A percentile compares a stretch with the other conserved stretches of the same genome.
Evolutionary conservation across 2,797 vertebrate species (phyloP).

Genomic region (Coilia nasus): DNA sequence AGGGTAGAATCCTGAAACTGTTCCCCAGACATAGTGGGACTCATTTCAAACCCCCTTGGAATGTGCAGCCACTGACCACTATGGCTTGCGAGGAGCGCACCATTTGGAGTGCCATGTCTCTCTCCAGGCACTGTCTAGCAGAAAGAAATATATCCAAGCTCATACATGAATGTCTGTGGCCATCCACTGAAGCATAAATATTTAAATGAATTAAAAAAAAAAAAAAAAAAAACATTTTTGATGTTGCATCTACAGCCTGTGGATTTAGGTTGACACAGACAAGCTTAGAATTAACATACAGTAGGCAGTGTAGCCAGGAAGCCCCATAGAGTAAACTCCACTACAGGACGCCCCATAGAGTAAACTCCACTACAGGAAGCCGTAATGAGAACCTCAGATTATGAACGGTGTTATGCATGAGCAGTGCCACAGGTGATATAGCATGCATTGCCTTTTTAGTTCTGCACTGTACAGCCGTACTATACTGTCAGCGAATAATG

Average conservation of each 20-base stretch:
- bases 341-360: background rate
- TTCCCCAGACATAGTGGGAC: conserved; percentile 24
- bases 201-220: background rate
- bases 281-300: too few relatives aligned
- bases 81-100: background rate
- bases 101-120: conserved; percentile 32
- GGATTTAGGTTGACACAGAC: too few relatives aligned
- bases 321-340: too few relatives aligned
- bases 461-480: background rate
- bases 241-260: too few relatives aligned
- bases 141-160: background rate
- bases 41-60: conserved; percentile 14
- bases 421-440: background rate
- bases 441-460: background rate
- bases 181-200: too few relatives aligned
- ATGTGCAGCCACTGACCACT: conserved; percentile 12
- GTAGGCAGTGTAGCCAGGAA: too few relatives aligned
- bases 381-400: background rate
- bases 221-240: background rate
- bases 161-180: background rate
- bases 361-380: background rate
- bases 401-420: too few relatives aligned
- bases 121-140: background rate
- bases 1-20: conserved; percentile 35
- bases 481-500: background rate